phyloP scores from a whole-genome alignment of 2,797 vertebrate genomes.

The Sus cebifrons region DNA sequence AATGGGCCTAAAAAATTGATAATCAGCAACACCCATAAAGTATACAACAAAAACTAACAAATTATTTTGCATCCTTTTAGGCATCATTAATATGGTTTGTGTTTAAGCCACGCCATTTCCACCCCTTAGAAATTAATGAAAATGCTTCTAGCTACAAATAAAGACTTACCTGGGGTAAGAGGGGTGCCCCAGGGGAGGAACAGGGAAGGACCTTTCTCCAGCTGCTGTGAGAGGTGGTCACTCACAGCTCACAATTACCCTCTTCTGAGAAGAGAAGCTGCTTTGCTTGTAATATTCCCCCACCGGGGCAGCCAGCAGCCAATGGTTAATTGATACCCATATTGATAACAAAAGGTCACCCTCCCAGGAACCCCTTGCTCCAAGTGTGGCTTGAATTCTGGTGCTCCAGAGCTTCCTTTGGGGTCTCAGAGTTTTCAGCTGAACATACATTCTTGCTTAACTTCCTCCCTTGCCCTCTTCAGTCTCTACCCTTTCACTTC shows the following conservation, averaged over 20 bases:
- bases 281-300: not conserved
- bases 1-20: not conserved
- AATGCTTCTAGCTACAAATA: constrained; percentile 19
- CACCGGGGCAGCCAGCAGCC: not conserved
- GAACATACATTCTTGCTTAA: not conserved
- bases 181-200: not conserved
- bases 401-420: not conserved
- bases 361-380: not conserved
- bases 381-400: not conserved
- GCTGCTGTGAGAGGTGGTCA: not conserved
- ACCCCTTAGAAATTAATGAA: constrained; percentile 53
- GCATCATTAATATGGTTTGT: not conserved
- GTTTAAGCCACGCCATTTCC: not conserved
- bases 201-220: not conserved
- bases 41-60: constrained; percentile 16
- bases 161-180: constrained; percentile 28
- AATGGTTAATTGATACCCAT: not conserved
- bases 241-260: constrained; percentile 31
- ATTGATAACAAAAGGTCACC: not conserved
- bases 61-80: not conserved
- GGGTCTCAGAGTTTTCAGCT: not conserved
- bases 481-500: not conserved
- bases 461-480: not conserved
- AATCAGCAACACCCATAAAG: not conserved
- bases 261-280: not conserved